Percentiles rank a stretch among this genome's conserved stretches.
These are phyloP conservation scores for Pentalonia nigronervosa DNA, from an alignment of 1,140 invertebrate genomes.

Conservation along the genomic window DNA sequence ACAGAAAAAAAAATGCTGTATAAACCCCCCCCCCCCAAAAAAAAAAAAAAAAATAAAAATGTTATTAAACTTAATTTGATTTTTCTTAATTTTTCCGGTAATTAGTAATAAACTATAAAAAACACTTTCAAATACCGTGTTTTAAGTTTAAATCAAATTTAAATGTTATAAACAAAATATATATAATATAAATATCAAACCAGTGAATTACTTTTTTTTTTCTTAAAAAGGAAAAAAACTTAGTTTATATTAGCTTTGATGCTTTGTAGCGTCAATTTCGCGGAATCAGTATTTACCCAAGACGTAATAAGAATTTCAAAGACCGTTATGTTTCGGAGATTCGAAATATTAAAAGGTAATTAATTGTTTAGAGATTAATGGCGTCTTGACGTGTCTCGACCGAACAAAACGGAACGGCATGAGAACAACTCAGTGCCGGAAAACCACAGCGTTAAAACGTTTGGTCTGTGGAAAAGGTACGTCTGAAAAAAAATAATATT, in stretches of 20 bases:
- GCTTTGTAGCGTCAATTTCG: not conserved
- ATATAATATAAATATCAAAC: not conserved
- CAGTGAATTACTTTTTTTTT: not conserved
- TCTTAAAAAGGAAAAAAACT: not conserved
- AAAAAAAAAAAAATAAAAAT: not conserved
- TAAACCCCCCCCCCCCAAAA: too few species aligned
- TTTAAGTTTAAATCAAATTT: conserved; percentile 9
- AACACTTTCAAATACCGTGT: not conserved
- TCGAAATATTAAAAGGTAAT: not conserved
- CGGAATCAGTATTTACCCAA: not conserved
- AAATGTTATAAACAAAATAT: not conserved
- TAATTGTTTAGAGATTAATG: not conserved
- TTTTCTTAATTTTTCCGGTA: not conserved
- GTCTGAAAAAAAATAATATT: not conserved
- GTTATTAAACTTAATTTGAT: not conserved
- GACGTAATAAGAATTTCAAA: not conserved
- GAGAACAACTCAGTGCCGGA: not conserved
- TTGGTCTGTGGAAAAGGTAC: not conserved
- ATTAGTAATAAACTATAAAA: not conserved
- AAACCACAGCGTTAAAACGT: not conserved
- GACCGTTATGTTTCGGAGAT: not conserved
- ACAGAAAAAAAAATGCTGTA: not conserved
- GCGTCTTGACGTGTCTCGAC: not conserved
- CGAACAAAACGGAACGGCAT: not conserved
- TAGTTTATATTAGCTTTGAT: not conserved